phyloP scores from a whole-genome alignment of 2,113 vertebrate genomes.

The Chauna torquata region DNA sequence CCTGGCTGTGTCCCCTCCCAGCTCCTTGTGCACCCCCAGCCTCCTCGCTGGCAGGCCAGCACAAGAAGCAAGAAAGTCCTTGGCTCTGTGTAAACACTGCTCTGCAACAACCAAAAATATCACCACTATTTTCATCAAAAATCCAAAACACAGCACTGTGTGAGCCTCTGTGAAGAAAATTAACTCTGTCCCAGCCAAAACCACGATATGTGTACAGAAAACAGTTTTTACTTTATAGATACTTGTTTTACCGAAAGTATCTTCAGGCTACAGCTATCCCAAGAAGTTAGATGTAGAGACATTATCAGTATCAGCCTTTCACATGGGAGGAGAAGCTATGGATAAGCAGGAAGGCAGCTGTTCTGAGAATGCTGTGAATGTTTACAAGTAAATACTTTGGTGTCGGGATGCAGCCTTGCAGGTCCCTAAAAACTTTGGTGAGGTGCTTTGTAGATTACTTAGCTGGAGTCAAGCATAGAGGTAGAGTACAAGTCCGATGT shows the following conservation, averaged over 20 bases:
- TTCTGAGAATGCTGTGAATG: background rate
- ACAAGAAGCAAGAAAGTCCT: too few relatives aligned
- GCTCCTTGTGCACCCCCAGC: too few relatives aligned
- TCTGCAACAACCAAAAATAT: too few relatives aligned
- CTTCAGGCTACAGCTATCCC: background rate
- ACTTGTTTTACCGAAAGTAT: background rate
- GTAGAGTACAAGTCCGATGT: background rate
- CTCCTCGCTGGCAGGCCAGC: too few relatives aligned
- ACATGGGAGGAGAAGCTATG: background rate
- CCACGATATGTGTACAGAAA: background rate
- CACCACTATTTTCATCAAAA: too few relatives aligned
- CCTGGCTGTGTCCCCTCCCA: too few relatives aligned
- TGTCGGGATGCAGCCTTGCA: background rate
- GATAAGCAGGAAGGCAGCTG: background rate
- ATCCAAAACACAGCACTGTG: too few relatives aligned
- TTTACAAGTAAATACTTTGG: background rate
- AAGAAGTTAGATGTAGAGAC: background rate
- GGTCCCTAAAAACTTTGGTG: background rate
- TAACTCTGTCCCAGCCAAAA: too few relatives aligned
- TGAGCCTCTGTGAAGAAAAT: too few relatives aligned
- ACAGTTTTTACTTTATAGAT: background rate
- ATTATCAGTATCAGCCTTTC: background rate
- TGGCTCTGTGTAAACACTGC: too few relatives aligned
- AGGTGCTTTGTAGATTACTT: background rate
- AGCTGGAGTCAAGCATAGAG: background rate